Conservation (phyloP, 2,113 vertebrate genomes). For the Ciconia maguari region DNA sequence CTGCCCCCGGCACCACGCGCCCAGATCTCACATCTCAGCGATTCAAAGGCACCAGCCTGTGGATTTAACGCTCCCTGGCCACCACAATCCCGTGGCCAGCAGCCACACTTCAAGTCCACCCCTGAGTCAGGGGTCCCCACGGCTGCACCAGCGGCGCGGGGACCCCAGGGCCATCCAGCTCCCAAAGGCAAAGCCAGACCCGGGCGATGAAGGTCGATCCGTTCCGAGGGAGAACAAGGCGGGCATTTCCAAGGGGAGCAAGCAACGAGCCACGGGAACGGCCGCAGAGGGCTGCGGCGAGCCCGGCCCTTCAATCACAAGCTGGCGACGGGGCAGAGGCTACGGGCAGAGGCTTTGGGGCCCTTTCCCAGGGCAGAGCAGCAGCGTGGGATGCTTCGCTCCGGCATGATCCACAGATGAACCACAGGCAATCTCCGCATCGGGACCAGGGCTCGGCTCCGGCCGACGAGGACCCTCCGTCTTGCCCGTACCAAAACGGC, state of each 20-base stretch:
- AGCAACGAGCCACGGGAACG: background rate
- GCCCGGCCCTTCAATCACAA: background rate
- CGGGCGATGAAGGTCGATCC: background rate
- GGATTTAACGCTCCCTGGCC: background rate
- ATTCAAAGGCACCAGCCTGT: fast-evolving
- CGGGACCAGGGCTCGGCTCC: background rate
- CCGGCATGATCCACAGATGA: background rate
- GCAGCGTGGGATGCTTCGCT: fast-evolving
- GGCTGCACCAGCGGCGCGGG: fast-evolving
- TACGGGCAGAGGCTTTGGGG: background rate
- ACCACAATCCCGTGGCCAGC: fast-evolving
- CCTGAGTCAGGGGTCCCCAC: background rate
- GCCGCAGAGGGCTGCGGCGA: background rate
- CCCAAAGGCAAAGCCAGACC: background rate
- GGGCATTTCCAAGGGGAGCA: fast-evolving
- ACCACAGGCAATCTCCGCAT: fast-evolving
- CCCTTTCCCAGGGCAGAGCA: background rate
- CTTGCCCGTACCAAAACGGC: fast-evolving
- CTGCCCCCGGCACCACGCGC: no score
- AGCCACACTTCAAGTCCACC: background rate
- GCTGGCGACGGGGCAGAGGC: background rate
- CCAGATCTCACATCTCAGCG: background rate
- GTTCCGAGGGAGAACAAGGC: background rate
- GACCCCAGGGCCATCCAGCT: background rate
- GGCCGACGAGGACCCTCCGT: fast-evolving